Conservation (phyloP, 2,888 invertebrate genomes). For the Melanargia galathea region DNA sequence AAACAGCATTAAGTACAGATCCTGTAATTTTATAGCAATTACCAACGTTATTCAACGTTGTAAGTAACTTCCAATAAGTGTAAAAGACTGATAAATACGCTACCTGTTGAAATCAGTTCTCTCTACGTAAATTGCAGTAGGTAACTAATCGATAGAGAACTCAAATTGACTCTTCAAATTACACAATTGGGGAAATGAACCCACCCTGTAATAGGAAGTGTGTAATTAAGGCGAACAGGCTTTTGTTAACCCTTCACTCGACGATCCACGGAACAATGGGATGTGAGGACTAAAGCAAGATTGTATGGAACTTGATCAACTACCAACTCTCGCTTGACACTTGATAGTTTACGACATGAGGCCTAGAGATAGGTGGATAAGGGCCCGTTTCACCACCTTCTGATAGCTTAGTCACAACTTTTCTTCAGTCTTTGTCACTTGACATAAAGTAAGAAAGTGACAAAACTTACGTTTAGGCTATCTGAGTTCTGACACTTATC, state of each 20-base stretch:
- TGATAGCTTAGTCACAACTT: too few relatives aligned
- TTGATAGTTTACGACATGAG: background rate
- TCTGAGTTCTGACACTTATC: too few relatives aligned
- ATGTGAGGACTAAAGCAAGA: background rate
- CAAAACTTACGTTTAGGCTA: too few relatives aligned
- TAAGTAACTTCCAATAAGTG: too few relatives aligned
- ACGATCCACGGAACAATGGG: slow-evolving; percentile 5
- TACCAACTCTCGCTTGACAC: background rate
- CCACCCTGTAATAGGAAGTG: slow-evolving; percentile 39
- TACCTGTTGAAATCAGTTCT: too few relatives aligned
- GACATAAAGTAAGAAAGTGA: too few relatives aligned
- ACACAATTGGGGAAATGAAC: slow-evolving; percentile 26
- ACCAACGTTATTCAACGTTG: too few relatives aligned
- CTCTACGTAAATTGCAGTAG: background rate
- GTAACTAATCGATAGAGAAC: background rate
- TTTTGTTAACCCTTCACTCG: slow-evolving; percentile 14
- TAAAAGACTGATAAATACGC: too few relatives aligned
- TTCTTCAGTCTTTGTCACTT: too few relatives aligned
- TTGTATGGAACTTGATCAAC: slow-evolving; percentile 1
- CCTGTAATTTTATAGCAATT: too few relatives aligned
- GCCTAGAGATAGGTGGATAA: background rate
- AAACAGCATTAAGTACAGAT: too few relatives aligned
- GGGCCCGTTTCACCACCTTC: too few relatives aligned
- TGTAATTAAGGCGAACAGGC: slow-evolving; percentile 52
- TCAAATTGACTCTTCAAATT: slow-evolving; percentile 2